Percentiles rank a stretch among this genome's conserved stretches.
Conservation (phyloP, 2,797 vertebrate species). For the Apodemus agrarius region DNA sequence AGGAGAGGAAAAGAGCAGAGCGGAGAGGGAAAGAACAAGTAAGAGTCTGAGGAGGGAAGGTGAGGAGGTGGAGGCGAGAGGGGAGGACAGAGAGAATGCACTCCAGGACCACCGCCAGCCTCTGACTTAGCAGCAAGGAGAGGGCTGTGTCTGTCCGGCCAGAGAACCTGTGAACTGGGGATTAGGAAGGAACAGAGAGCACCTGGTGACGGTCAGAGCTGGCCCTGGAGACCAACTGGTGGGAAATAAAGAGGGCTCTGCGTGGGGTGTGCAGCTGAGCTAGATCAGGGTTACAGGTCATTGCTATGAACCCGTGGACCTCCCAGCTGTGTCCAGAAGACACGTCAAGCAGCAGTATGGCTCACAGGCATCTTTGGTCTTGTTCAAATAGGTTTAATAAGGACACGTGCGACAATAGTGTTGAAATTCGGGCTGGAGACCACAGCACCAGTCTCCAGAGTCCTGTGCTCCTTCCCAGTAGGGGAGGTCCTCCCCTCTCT, state of each 20-base stretch:
- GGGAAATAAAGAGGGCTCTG: not conserved
- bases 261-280: rapidly evolving
- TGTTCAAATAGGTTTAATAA: not conserved
- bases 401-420: not conserved
- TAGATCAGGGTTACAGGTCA: not conserved
- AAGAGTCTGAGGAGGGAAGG: no score
- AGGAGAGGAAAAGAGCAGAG: not conserved
- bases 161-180: not conserved
- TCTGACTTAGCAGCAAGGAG: not conserved
- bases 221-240: not conserved
- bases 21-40: not conserved
- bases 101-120: not conserved
- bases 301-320: rapidly evolving
- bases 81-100: not conserved
- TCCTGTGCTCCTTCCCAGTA: not conserved
- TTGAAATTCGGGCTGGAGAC: not conserved
- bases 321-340: not conserved
- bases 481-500: not conserved
- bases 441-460: not conserved
- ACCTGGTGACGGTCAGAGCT: not conserved
- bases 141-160: not conserved
- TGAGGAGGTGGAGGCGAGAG: not conserved
- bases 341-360: not conserved
- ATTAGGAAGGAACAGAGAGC: not conserved
- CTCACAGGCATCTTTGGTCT: not conserved